phyloP scores from a whole-genome alignment of 2,113 vertebrate species.

The Daubentonia madagascariensis region DNA sequence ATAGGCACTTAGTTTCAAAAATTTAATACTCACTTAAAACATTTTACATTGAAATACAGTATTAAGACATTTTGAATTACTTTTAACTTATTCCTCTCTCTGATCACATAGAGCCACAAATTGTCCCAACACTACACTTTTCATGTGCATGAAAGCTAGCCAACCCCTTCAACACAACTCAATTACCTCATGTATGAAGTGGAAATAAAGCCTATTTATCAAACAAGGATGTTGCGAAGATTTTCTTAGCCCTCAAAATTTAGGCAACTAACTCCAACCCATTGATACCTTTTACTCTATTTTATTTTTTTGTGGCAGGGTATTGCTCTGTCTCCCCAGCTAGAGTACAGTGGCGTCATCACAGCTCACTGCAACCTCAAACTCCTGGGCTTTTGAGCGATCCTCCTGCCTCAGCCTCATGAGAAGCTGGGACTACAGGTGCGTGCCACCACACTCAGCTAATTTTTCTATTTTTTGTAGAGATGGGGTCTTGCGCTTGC shows the following conservation, averaged over 20 bases:
- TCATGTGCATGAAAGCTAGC: neutral
- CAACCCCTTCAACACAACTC: neutral
- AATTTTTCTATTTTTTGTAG: too few relatives aligned
- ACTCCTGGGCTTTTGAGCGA: too few relatives aligned
- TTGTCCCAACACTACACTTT: neutral
- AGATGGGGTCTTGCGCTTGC: too few relatives aligned
- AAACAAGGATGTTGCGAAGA: neutral
- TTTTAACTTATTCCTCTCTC: neutral
- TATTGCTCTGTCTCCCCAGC: too few relatives aligned
- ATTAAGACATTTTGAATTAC: neutral
- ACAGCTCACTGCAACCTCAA: too few relatives aligned
- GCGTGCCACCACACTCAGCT: too few relatives aligned
- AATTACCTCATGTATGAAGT: neutral
- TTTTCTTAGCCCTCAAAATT: neutral
- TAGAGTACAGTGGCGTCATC: too few relatives aligned
- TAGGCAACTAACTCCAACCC: neutral
- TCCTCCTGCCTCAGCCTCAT: too few relatives aligned
- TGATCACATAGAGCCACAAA: neutral
- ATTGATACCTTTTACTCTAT: neutral
- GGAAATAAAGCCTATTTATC: neutral
- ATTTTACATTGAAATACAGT: slow-evolving; percentile 61
- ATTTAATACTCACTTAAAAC: slow-evolving; percentile 62
- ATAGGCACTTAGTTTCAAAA: neutral
- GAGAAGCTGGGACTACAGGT: too few relatives aligned
- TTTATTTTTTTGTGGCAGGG: neutral